A percentile compares a stretch with the other conserved stretches of the same genome.
These are phyloP conservation scores for Caenorhabditis afra DNA, from an alignment of 2,888 invertebrate species.

Conservation along the genomic window DNA sequence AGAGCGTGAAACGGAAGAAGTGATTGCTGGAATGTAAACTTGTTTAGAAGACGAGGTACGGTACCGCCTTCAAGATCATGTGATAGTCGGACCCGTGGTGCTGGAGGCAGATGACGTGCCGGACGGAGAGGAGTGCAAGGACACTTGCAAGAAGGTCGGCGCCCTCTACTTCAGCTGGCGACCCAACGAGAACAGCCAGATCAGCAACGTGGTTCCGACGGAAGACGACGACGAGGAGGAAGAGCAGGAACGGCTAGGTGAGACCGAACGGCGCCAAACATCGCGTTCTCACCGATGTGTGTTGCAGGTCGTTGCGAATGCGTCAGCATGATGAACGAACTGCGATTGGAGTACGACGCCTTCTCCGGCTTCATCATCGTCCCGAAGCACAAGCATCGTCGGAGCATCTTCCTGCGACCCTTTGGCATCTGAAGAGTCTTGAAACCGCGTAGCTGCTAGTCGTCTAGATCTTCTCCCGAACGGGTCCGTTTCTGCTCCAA, in stretches of 20 bases:
- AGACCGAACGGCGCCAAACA: neutral
- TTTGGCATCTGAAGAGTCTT: slow-evolving; percentile 27
- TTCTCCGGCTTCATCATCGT: slow-evolving; percentile 52
- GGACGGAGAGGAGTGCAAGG: slow-evolving; percentile 60
- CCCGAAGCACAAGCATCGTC: slow-evolving; percentile 43
- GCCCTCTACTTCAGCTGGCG: slow-evolving; percentile 51
- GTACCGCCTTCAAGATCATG: slow-evolving; percentile 63
- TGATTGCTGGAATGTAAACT: slow-evolving; percentile 55
- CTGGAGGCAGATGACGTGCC: slow-evolving; percentile 49
- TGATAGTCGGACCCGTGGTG: slow-evolving; percentile 55
- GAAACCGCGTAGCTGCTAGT: slow-evolving; percentile 11
- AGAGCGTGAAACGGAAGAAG: slow-evolving; percentile 23
- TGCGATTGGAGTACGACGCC: slow-evolving; percentile 53
- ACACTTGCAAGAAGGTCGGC: slow-evolving; percentile 34
- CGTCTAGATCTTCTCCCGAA: slow-evolving; percentile 25
- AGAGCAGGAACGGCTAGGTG: slow-evolving; percentile 31
- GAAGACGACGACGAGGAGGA: slow-evolving; percentile 41
- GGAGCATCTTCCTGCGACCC: slow-evolving; percentile 33
- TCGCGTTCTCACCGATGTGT: neutral
- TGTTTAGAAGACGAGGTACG: slow-evolving; percentile 63
- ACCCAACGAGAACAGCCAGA: slow-evolving; percentile 35
- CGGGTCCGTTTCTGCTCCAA: slow-evolving; percentile 24
- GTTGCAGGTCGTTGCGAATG: slow-evolving; percentile 50
- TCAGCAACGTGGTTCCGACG: slow-evolving; percentile 27
- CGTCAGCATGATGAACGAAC: slow-evolving; percentile 43